Conservation (phyloP, 1,140 invertebrate genomes). For the Macrobrachium rosenbergii region DNA sequence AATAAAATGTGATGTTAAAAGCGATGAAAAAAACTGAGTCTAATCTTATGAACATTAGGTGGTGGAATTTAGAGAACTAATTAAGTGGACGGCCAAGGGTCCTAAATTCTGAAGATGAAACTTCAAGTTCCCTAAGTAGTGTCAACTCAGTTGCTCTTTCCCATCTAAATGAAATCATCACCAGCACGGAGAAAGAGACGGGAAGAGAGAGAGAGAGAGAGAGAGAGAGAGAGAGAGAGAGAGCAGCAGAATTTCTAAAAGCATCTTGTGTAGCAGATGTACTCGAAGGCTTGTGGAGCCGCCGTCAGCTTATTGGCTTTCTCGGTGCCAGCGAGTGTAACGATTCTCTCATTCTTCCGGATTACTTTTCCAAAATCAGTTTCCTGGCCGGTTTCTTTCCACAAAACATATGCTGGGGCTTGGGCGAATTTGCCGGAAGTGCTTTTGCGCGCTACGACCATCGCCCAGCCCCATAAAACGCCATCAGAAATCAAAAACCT, state of each 20-base stretch:
- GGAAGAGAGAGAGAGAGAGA: neutral
- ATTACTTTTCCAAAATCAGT: neutral
- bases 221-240: neutral
- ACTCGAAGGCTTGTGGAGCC: constrained; percentile 42
- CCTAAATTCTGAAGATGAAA: no score
- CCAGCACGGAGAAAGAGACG: neutral
- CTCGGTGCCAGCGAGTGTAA: constrained; percentile 51
- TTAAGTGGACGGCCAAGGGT: no score
- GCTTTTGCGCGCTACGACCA: neutral
- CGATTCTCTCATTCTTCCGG: constrained; percentile 17
- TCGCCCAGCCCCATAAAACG: neutral
- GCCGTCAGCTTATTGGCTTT: constrained; percentile 58
- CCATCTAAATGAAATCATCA: no score
- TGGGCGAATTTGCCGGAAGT: no score
- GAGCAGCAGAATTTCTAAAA: constrained; percentile 20
- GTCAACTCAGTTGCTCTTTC: no score
- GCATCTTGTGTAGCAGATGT: constrained; percentile 59
- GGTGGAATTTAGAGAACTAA: no score
- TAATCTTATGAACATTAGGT: no score
- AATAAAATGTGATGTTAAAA: no score
- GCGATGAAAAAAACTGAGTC: no score
- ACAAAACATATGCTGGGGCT: neutral
- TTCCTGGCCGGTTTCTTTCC: neutral
- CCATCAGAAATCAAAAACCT: neutral
- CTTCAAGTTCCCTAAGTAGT: no score